Percentiles rank a stretch among this genome's conserved stretches.
Evolutionary conservation across 2,797 vertebrate genomes (phyloP).

Genomic region (Numenius phaeopus): DNA sequence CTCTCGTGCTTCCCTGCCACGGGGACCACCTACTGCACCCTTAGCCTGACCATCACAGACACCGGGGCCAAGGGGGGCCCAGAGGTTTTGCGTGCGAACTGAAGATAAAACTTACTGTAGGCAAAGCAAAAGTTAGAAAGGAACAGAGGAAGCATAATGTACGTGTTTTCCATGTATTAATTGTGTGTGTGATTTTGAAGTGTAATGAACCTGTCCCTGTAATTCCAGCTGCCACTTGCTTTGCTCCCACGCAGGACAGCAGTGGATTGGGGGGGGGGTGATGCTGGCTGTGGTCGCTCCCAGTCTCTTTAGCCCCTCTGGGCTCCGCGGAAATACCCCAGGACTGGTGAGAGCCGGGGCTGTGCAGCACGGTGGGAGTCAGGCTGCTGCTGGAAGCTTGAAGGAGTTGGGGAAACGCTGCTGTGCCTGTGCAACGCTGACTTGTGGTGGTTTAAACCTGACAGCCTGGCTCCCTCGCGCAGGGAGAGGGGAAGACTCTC

Average conservation of each 20-base stretch:
- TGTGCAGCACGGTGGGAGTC: not conserved
- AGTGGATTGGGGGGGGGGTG: not conserved
- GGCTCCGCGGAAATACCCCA: not conserved
- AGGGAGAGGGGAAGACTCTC: not conserved
- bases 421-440: not conserved
- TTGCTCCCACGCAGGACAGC: rapidly evolving
- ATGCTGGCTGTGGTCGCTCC: not conserved
- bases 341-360: not conserved
- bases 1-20: rapidly evolving
- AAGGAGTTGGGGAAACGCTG: not conserved
- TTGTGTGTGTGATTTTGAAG: not conserved
- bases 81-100: not conserved
- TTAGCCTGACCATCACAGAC: not conserved
- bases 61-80: rapidly evolving
- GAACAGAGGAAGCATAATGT: not conserved
- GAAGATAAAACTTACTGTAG: not conserved
- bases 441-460: not conserved
- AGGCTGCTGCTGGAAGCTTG: not conserved
- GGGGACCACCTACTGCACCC: rapidly evolving
- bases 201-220: not conserved
- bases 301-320: not conserved
- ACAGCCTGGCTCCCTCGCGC: not conserved
- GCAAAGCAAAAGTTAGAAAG: not conserved
- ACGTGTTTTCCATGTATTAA: not conserved
- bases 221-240: not conserved